phyloP scores from a whole-genome alignment of 64 coral and sea anemone genomes.

The Catalaphyllia jardinei region DNA sequence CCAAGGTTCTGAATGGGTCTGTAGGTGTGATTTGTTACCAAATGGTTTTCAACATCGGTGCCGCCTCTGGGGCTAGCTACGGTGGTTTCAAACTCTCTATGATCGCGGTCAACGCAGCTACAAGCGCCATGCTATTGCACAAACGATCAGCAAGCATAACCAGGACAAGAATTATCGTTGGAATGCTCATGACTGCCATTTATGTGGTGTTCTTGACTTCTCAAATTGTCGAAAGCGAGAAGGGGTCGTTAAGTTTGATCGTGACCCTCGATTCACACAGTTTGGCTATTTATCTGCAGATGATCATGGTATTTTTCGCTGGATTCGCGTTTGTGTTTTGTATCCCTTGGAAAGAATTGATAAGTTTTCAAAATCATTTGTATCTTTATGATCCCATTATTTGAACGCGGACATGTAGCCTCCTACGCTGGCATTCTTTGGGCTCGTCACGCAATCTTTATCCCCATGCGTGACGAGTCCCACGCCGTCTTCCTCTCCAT shows the following conservation, averaged over 20 bases:
- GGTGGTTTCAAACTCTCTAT: constrained; percentile 16
- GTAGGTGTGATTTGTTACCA: constrained; percentile 28
- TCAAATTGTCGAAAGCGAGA: constrained; percentile 15
- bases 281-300: background rate
- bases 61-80: background rate
- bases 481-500: too few relatives aligned
- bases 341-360: constrained; percentile 13
- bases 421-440: background rate
- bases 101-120: constrained; percentile 14
- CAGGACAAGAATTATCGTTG: constrained; percentile 4
- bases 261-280: background rate
- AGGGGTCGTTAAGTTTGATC: background rate
- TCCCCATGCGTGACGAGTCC: too few relatives aligned
- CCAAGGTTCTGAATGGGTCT: constrained; percentile 6
- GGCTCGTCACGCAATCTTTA: too few relatives aligned
- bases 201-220: background rate
- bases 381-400: constrained; percentile 22
- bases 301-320: background rate
- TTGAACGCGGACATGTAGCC: background rate
- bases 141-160: background rate
- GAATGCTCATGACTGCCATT: background rate
- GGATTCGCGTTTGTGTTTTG: constrained; percentile 9
- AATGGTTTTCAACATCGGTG: constrained; percentile 23
- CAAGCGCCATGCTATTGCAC: constrained; percentile 12
- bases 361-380: background rate